Percentiles rank a stretch among this genome's conserved stretches.
Evolutionary conservation across 2,797 vertebrate genomes (phyloP).

Genomic region (Bucorvus abyssinicus): DNA sequence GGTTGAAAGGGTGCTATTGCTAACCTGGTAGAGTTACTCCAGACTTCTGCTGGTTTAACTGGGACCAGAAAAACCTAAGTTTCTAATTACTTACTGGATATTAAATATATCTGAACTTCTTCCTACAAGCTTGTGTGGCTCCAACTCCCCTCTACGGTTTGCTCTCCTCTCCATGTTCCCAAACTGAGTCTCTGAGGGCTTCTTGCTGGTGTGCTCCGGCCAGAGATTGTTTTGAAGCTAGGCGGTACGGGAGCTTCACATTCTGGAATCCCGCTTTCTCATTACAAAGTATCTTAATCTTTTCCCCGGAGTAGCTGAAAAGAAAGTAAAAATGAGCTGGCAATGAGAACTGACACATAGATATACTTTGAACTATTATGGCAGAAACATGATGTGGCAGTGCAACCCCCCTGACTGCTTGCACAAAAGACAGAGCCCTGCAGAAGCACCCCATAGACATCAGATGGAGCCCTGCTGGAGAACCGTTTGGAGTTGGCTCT

Average conservation of each 20-base stretch:
- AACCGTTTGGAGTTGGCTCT: too few species aligned
- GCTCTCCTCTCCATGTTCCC: neutral
- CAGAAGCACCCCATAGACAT: too few species aligned
- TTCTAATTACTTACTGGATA: neutral
- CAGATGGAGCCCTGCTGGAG: too few species aligned
- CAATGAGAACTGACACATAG: neutral
- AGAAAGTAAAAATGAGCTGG: constrained; percentile 3
- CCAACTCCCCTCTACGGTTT: neutral
- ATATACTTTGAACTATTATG: neutral
- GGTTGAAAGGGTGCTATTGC: neutral
- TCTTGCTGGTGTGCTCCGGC: neutral
- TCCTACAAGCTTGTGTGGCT: neutral
- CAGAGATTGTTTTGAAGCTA: constrained; percentile 27
- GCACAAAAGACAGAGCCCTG: too few species aligned
- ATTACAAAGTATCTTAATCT: neutral
- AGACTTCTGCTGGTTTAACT: neutral
- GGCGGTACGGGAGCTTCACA: neutral
- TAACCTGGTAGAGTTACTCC: neutral
- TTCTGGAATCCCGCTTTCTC: neutral
- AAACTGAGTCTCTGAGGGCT: neutral
- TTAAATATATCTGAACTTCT: neutral
- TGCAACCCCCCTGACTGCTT: too few species aligned
- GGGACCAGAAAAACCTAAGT: neutral
- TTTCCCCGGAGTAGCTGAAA: neutral
- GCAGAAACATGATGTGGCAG: neutral